Conservation (phyloP, 2,797 vertebrate genomes). For the Acanthurus leucopareius region DNA sequence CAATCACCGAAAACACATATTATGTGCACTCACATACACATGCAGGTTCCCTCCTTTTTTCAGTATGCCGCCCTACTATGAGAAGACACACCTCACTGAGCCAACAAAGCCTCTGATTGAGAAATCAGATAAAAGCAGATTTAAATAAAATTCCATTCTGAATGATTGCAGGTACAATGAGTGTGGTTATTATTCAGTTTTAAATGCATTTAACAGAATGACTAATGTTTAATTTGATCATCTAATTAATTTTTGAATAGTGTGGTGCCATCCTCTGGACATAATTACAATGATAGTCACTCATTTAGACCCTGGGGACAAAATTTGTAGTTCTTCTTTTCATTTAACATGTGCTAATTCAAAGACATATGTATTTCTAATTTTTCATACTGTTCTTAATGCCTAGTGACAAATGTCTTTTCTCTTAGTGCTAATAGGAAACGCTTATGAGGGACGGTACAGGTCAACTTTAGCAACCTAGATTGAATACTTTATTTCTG, state of each 20-base stretch:
- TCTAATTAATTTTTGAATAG: neutral
- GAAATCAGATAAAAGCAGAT: constrained; percentile 19
- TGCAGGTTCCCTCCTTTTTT: too few species aligned
- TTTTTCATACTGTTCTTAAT: too few species aligned
- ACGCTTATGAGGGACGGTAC: too few species aligned
- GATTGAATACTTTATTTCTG: too few species aligned
- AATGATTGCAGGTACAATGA: neutral
- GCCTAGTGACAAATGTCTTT: too few species aligned
- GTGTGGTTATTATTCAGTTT: neutral
- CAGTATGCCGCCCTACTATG: neutral
- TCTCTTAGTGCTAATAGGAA: too few species aligned
- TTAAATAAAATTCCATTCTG: neutral
- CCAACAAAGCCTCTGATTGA: constrained; percentile 33
- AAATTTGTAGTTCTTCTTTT: neutral
- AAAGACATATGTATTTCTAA: too few species aligned
- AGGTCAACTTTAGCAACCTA: too few species aligned
- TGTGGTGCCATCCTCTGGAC: neutral
- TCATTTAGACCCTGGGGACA: neutral
- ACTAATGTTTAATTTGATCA: neutral
- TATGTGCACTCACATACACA: neutral
- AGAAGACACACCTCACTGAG: constrained; percentile 48
- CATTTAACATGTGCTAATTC: too few species aligned
- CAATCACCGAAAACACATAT: neutral
- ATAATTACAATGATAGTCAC: neutral
- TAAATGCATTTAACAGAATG: neutral